Evolutionary conservation across 2,888 invertebrate genomes (phyloP), one percentile per base, ranked within the genome.

Genomic region (Lapara coniferarum): DNA sequence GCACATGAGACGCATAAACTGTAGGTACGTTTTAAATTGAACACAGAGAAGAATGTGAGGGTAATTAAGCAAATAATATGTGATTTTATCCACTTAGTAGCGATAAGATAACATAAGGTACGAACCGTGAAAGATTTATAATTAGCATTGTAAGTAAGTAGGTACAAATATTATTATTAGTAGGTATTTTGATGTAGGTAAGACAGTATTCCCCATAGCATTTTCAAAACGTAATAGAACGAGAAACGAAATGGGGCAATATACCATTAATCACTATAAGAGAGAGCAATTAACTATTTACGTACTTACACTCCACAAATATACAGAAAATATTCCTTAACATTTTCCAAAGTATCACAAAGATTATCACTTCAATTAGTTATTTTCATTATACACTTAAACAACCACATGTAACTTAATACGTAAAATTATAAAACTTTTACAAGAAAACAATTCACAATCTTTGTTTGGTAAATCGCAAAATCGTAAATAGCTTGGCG

Each of bases 271-370:
- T 16, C 2, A 16, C 53, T 12, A 2, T 19, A 10, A 55, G 2
- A 8, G 1, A 55, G 19, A 19, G 16, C 19, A 8, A 10, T 55
- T 16, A 52, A 16, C 6, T 14, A 55, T 10, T 55, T 19, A 30
- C 6, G 13, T 57, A 63, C 63, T 63, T 49, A 63, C 63, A 74
- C 68, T 63, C 44, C 30, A 69, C 44, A 53, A 52, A 58, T 30
- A 59, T 19, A 68, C 53, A 12, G 49, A 69, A 37, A 59, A 44
- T 69, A 57, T 46, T 66, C 67, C 63, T 70, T 56, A 52, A 58
- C 25, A 68, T 67, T 51, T 57, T 66, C 25, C 67, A 49, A 53
- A 52, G 46, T 37, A 56, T 52, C 53, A 67, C 63, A 63, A 25
- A 46, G 12, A 49, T 13, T 16, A 59, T 63, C 63, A 63, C 63